Evolutionary conservation across 2,888 invertebrate species (phyloP).

Genomic region (Petrolisthes cinctipes): DNA sequence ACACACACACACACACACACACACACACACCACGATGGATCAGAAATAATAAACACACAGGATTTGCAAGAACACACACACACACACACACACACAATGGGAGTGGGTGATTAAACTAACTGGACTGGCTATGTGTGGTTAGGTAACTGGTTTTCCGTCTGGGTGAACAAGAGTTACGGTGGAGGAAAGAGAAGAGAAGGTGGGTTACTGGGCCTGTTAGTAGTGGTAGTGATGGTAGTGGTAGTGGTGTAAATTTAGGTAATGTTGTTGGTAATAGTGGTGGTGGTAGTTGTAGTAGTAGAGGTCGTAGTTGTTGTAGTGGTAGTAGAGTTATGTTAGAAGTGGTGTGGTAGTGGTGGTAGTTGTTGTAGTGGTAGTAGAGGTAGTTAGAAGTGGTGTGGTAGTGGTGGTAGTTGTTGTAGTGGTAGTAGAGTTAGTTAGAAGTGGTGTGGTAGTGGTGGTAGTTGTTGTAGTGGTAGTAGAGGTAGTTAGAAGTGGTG

Average conservation of each 20-base stretch:
- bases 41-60: not conserved
- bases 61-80: not conserved
- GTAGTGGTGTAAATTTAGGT: not conserved
- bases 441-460: not conserved
- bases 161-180: not conserved
- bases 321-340: not conserved
- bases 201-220: not conserved
- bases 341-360: not conserved
- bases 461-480: not conserved
- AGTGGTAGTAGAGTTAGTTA: not conserved
- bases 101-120: not conserved
- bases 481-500: not conserved
- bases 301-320: not conserved
- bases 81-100: not conserved
- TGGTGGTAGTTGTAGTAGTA: slow-evolving; percentile 14
- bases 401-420: not conserved
- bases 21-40: slow-evolving; percentile 6
- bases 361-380: not conserved
- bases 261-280: not conserved
- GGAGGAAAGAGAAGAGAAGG: not conserved
- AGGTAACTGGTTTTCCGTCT: too few relatives aligned
- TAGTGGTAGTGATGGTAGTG: not conserved
- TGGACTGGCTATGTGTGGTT: too few relatives aligned
- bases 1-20: slow-evolving; percentile 6
- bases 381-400: not conserved